Evolutionary conservation across 2,888 invertebrate species (phyloP).

Genomic region (Meiosimyza platycephala): DNA sequence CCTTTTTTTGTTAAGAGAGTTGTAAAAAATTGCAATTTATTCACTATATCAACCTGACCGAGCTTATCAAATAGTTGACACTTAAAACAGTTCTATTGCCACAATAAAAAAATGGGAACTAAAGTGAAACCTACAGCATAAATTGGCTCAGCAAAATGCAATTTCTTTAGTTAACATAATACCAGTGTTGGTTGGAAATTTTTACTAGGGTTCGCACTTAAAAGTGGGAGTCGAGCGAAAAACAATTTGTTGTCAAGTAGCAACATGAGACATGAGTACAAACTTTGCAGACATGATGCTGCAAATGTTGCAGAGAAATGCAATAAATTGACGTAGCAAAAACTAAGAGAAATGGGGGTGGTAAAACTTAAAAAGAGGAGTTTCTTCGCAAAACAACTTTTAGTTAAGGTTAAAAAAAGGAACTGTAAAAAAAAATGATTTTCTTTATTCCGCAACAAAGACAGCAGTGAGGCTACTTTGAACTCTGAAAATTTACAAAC

Average conservation of each 20-base stretch:
- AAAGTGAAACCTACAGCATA: too few relatives aligned
- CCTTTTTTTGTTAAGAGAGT: too few relatives aligned
- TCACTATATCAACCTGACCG: too few relatives aligned
- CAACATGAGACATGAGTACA: conserved; percentile 33
- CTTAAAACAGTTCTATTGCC: too few relatives aligned
- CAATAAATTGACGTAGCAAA: neutral
- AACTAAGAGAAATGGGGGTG: neutral
- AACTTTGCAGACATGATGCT: conserved; percentile 29
- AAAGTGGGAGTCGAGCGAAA: too few relatives aligned
- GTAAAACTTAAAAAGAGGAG: conserved; percentile 5
- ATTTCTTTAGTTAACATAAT: too few relatives aligned
- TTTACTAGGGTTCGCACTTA: too few relatives aligned
- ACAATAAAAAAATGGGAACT: too few relatives aligned
- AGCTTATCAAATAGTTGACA: too few relatives aligned
- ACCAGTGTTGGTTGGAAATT: too few relatives aligned
- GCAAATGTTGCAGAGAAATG: conserved; percentile 6
- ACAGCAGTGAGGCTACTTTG: conserved; percentile 11
- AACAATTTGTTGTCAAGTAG: conserved; percentile 30
- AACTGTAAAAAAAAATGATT: conserved; percentile 5
- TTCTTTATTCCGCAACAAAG: neutral
- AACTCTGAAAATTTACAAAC: conserved; percentile 18
- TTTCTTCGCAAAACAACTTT: conserved; percentile 33
- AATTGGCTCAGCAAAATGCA: too few relatives aligned
- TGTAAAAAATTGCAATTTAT: too few relatives aligned
- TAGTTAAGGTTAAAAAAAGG: conserved; percentile 30